Conservation (phyloP, 2,113 vertebrate genomes). For the Miniopterus natalensis region DNA sequence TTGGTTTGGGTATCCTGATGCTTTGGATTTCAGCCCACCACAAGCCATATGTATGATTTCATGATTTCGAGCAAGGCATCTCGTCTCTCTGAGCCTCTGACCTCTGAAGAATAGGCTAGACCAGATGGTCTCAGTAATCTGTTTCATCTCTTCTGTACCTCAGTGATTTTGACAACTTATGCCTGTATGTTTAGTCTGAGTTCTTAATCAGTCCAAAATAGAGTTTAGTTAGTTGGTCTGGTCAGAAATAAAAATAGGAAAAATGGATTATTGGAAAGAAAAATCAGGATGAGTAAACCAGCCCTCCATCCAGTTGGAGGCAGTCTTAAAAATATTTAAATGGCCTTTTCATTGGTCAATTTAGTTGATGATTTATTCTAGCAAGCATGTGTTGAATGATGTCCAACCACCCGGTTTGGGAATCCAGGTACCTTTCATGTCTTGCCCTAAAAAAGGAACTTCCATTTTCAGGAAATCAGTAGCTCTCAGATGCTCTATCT, state of each 20-base stretch:
- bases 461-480: not conserved
- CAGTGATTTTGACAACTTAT: not conserved
- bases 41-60: not conserved
- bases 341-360: not conserved
- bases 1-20: not conserved
- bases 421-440: not conserved
- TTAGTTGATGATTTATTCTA: not conserved
- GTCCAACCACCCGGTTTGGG: not conserved
- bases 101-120: not conserved
- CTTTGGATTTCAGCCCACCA: not conserved
- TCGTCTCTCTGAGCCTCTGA: not conserved
- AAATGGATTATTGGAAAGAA: not conserved
- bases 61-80: not conserved
- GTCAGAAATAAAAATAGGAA: slow-evolving; percentile 44
- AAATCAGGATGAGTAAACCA: not conserved
- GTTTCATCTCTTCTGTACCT: not conserved
- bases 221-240: slow-evolving; percentile 37
- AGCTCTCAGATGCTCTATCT: not conserved
- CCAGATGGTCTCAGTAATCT: not conserved
- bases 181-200: not conserved
- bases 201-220: slow-evolving; percentile 9
- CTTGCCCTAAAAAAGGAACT: not conserved
- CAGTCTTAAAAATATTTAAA: not conserved
- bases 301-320: not conserved
- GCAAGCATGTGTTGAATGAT: not conserved